Percentiles rank a stretch among this genome's conserved stretches.
These are phyloP conservation scores for Dreissena rostriformis DNA, from an alignment of 1,140 invertebrate species.

Conservation along the genomic window DNA sequence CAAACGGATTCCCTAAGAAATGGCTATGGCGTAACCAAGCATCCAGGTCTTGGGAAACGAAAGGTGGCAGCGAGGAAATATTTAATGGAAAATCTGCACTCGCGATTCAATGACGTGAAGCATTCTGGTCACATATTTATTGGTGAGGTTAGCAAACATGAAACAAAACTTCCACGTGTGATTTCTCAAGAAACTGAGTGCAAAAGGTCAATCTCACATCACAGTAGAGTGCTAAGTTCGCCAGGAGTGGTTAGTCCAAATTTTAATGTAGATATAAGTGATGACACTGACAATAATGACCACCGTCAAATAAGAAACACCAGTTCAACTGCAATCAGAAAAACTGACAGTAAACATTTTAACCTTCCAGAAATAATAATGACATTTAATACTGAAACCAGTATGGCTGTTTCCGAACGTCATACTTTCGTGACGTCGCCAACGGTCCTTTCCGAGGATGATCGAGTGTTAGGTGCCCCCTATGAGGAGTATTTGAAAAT, in stretches of 20 bases:
- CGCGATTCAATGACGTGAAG: constrained; percentile 14
- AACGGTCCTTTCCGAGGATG: constrained; percentile 30
- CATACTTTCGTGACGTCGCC: background rate
- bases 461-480: constrained; percentile 27
- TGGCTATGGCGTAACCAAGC: background rate
- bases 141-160: constrained; percentile 2
- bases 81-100: constrained; percentile 38
- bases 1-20: no score
- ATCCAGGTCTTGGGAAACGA: background rate
- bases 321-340: background rate
- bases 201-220: background rate
- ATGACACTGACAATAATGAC: background rate
- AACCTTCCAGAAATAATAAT: constrained; percentile 49
- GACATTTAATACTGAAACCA: constrained; percentile 50
- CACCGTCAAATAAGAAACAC: background rate
- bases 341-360: constrained; percentile 12
- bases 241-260: background rate
- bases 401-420: background rate
- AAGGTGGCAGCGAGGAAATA: constrained; percentile 40
- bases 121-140: constrained; percentile 11
- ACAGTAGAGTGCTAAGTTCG: no score
- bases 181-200: background rate
- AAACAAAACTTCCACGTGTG: constrained; percentile 26
- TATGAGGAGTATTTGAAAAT: constrained; percentile 44
- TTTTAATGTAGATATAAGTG: background rate